Evolutionary conservation across 2,797 vertebrate species (phyloP).

Genomic region (Synaphobranchus kaupii): DNA sequence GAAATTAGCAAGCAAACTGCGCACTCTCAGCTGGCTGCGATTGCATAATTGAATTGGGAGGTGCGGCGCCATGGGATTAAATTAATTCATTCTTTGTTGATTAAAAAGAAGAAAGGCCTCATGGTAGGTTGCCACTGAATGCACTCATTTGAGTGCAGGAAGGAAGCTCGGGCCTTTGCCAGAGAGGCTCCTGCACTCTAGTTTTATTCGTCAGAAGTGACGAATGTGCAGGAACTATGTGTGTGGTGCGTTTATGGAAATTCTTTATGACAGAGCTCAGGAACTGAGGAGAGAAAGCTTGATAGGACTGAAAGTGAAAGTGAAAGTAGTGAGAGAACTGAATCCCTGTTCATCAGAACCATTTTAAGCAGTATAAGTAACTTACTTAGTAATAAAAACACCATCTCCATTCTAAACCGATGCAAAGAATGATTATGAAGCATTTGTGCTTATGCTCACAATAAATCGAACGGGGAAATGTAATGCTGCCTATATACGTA

Average conservation of each 20-base stretch:
- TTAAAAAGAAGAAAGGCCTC: slow-evolving; percentile 23
- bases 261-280: neutral
- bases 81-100: slow-evolving; percentile 23
- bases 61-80: neutral
- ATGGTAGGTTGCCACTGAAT: slow-evolving; percentile 4
- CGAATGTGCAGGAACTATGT: neutral
- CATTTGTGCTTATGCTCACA: no score
- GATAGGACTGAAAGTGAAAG: no score
- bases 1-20: neutral
- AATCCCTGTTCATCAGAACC: neutral
- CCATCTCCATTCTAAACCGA: no score
- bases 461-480: no score
- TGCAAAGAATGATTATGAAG: no score
- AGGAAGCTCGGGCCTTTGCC: neutral
- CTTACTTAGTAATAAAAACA: no score
- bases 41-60: slow-evolving; percentile 4
- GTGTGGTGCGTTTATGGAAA: no score
- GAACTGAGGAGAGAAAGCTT: neutral
- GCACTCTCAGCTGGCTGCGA: neutral
- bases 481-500: no score
- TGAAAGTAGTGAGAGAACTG: neutral
- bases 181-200: neutral
- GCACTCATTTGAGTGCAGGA: slow-evolving; percentile 8
- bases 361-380: neutral
- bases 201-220: neutral